Base-by-base conservation (phyloP, 2,888 invertebrate species). In the Endomychus coccineus region DNA sequence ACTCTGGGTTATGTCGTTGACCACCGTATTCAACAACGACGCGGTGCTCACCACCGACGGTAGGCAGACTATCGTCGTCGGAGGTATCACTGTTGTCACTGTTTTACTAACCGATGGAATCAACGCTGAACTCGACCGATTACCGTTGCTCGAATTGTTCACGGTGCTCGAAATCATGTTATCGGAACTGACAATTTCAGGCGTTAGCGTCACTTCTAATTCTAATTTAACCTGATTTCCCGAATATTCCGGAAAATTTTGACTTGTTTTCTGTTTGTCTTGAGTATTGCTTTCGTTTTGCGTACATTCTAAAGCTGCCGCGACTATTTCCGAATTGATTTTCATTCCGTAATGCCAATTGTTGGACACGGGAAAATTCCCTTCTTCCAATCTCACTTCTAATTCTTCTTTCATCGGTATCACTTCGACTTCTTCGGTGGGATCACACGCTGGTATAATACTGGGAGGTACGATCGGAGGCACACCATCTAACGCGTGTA, bases 361-460 rank as follows among this genome's bases (percentile, higher is more conserved):
- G 36, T 59, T 63, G 1, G 67, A 61, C 4, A 68, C 67, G 1
- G 69, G 70, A 49, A 70, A 68, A 3, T 63, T 66, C 11, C 69
- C 69, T 46, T 71, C 67, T 54, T 71, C 68, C 34, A 71, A 49
- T 34, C 71, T 64, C 12, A 76, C 74, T 54, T 75, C 75, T 32
- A 76, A 57, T 49, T 75, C 75, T 56, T 76, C 75, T 57, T 74
- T 72, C 67, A 73, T 71, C 1, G 71, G 71, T 34, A 71, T 71
- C 4, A 67, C 67, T 49, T 67, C 63, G 4, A 64, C 62, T 43
- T 63, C 61, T 43, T 66, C 66, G 3, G 59, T 50, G 9, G 51
- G 45, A 27, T 9, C 7, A 9, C 9, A 7, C 6, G 5, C 16
- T 5, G 32, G 33, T 14, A 30, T 34, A 7, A 34, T 27, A 27